Evolutionary conservation across 2,888 invertebrate genomes (phyloP).

Genomic region (Trissoscelio sp.): DNA sequence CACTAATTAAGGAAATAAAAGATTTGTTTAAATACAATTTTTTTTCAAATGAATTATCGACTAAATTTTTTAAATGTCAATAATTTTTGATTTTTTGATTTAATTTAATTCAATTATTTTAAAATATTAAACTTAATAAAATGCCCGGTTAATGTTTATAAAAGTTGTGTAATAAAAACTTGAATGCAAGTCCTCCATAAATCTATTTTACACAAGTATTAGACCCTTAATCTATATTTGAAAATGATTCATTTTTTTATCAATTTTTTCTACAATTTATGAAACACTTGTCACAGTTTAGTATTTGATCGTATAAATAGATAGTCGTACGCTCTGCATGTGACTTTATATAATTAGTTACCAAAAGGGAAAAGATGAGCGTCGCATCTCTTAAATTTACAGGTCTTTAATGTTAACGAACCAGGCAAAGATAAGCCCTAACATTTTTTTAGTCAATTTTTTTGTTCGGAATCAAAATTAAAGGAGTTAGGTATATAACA

Average conservation of each 20-base stretch:
- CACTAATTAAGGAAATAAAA: conserved; percentile 2
- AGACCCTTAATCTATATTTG: background rate
- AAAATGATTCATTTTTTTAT: background rate
- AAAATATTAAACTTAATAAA: too few species aligned
- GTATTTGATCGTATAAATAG: conserved; percentile 81
- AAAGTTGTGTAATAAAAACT: too few species aligned
- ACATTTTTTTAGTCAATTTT: conserved; percentile 19
- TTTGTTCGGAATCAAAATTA: background rate
- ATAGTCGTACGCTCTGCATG: conserved; percentile 81
- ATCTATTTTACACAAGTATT: too few species aligned
- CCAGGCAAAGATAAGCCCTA: background rate
- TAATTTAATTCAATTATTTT: too few species aligned
- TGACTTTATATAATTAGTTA: conserved; percentile 82
- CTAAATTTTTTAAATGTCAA: too few species aligned
- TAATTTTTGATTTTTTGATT: too few species aligned
- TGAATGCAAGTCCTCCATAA: too few species aligned
- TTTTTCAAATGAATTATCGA: too few species aligned
- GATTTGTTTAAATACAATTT: background rate
- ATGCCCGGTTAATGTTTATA: too few species aligned
- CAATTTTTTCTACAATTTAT: conserved; percentile 45
- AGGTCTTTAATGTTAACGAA: conserved; percentile 28
- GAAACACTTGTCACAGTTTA: conserved; percentile 76
- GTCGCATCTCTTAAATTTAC: conserved; percentile 73
- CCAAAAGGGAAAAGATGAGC: conserved; percentile 74
- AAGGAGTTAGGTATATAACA: too few species aligned